phyloP scores from a whole-genome alignment of 2,797 vertebrate species.

The Tarsius wallacei region DNA sequence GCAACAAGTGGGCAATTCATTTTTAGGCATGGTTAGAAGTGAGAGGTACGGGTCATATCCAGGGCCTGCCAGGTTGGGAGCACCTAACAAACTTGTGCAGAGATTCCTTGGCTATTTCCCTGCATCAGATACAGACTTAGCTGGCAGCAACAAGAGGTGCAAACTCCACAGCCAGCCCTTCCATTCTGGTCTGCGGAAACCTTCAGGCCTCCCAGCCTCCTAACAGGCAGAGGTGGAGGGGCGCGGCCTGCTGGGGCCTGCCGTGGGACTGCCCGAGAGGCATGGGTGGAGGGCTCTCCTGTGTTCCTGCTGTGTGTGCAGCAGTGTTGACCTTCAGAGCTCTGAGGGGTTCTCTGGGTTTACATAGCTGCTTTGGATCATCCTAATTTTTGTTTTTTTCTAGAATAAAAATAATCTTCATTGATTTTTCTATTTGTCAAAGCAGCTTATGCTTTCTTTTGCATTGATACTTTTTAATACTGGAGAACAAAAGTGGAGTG shows the following conservation, averaged over 20 bases:
- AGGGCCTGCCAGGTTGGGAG: neutral
- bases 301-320: neutral
- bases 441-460: neutral
- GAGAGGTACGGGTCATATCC: accelerated
- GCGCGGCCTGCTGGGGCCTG: neutral
- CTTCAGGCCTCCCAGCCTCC: too few relatives aligned
- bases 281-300: too few relatives aligned
- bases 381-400: neutral
- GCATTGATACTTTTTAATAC: accelerated
- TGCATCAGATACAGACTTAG: neutral
- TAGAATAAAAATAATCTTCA: neutral
- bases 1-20: neutral
- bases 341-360: neutral
- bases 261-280: too few relatives aligned
- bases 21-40: neutral
- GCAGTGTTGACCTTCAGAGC: accelerated
- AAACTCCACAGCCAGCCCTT: neutral
- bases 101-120: accelerated
- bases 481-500: neutral
- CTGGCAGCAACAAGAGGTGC: neutral
- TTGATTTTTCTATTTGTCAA: neutral
- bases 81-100: too few relatives aligned
- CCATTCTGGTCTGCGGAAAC: too few relatives aligned
- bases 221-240: neutral
- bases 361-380: neutral